phyloP scores from a whole-genome alignment of 2,888 invertebrate species.

The Melieria picta region DNA sequence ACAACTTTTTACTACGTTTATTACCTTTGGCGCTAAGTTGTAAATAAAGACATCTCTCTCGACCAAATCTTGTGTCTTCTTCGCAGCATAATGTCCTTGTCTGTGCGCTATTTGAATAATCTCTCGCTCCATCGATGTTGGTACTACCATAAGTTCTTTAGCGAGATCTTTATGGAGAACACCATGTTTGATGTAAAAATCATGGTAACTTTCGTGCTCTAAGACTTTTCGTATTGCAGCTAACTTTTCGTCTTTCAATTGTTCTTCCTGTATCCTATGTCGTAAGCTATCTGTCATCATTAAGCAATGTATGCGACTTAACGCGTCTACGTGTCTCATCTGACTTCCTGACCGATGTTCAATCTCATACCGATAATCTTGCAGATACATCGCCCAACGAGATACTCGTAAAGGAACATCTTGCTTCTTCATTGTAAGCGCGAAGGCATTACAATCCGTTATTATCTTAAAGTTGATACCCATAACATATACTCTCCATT shows the following conservation, averaged over 20 bases:
- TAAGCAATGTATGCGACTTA: conserved; percentile 2
- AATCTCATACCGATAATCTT: conserved; percentile 10
- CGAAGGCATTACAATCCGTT: not conserved
- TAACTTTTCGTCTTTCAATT: conserved; percentile 1
- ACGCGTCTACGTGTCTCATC: conserved; percentile 6
- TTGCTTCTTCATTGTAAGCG: not conserved
- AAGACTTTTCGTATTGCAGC: conserved; percentile 2
- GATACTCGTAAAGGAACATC: conserved; percentile 1
- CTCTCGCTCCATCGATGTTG: not conserved
- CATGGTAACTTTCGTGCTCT: conserved; percentile 6
- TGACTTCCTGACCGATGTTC: not conserved
- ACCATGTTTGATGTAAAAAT: conserved; percentile 13
- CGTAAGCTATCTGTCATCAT: not conserved
- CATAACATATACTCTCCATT: not conserved
- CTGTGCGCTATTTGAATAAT: conserved; percentile 5
- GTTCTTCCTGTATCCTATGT: conserved; percentile 4
- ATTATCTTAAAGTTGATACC: conserved; percentile 5
- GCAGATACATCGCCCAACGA: conserved; percentile 7
- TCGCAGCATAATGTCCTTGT: conserved; percentile 3
- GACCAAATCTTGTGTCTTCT: not conserved
- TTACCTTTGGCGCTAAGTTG: too few species aligned
- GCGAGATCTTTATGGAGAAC: conserved; percentile 9
- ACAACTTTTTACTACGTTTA: too few species aligned
- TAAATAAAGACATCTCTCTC: too few species aligned
- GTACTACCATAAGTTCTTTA: not conserved